Base-by-base conservation (phyloP, 2,113 vertebrate species). In the Sialia sialis region DNA sequence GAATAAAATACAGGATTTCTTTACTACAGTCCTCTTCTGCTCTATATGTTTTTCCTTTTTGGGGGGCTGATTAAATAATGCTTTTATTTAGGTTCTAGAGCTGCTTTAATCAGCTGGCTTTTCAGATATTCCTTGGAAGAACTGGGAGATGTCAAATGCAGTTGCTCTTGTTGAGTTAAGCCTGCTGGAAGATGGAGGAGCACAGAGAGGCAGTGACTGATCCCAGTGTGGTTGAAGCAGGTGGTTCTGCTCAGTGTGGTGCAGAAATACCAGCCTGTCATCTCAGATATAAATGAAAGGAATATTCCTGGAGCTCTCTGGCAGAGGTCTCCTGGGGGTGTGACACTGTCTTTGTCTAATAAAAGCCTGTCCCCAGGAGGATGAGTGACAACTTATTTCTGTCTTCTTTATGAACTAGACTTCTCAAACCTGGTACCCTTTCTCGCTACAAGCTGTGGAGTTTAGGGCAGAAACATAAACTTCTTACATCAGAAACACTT, bases 281-380 rank as follows among this genome's bases (percentile, higher is more conserved):
- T 60, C 58, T 82, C 84, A 94, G 51, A 90, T 83, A 85, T 11
- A 94, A 96, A 91, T 94, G 91, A 90, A n/a, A 80, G 49, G 10
- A 94, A 15, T 32, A 76, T 93, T 94, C 75, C 82, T 90, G 80
- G 15, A 39, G 60, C 69, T 70, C 21, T 90, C 73, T 68, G 36
- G 52, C 64, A 68, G 73, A 75, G 69, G 56, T 84, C 77, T 93
- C 43, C 36, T 75, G 52, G 64, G 76, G 32, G 22, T 80, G 54
- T 30, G 62, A 36, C 44, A 30, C 49, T 56, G 17, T 60, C 63
- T 63, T 74, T 91, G 39, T 68, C 60, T 76, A 87, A 87, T 93
- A 89, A 95, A 91, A 89, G 18, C 39, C 74, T 84, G 18, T 58
- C 54, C 74, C 44, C 11, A 22, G 34, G 16, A 79, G n/a, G 69